These are phyloP conservation scores for Heliornis fulica DNA, from an alignment of 2,113 vertebrate genomes.

Conservation along the genomic window DNA sequence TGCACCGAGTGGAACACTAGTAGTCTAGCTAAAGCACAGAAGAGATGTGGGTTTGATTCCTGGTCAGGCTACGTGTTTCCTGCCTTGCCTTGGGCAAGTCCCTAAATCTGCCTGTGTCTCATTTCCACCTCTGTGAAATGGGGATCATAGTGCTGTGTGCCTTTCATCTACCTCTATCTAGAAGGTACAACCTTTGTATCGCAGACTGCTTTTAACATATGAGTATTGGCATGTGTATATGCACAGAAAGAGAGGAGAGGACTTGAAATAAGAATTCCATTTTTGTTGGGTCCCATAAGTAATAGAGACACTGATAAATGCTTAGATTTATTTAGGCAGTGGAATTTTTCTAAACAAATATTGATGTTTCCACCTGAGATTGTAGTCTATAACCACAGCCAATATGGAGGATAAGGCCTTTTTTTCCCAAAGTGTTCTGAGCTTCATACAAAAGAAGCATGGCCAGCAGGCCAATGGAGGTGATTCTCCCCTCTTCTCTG, in stretches of 20 bases:
- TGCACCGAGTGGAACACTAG: neutral
- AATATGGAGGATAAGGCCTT: rapidly evolving
- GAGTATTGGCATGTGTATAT: rapidly evolving
- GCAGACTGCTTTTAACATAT: neutral
- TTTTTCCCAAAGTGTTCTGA: neutral
- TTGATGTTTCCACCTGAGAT: neutral
- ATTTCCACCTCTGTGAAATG: conserved; percentile 40
- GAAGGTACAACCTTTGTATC: neutral
- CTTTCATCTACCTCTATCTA: neutral
- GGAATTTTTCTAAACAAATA: neutral
- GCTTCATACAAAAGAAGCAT: rapidly evolving
- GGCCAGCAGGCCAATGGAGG: neutral
- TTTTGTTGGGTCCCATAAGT: neutral
- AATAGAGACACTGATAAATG: neutral
- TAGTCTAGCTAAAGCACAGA: neutral
- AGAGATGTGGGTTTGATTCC: conserved; percentile 32
- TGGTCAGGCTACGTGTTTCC: neutral
- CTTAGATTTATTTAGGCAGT: neutral
- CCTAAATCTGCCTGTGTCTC: conserved; percentile 10
- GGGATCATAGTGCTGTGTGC: neutral
- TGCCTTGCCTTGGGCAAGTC: conserved; percentile 47
- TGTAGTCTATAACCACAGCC: neutral
- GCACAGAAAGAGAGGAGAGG: neutral
- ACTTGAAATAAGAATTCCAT: neutral
- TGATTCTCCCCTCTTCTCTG: neutral